Evolutionary conservation across 2,113 vertebrate genomes (phyloP).

Genomic region (Falcunculus frontatus): DNA sequence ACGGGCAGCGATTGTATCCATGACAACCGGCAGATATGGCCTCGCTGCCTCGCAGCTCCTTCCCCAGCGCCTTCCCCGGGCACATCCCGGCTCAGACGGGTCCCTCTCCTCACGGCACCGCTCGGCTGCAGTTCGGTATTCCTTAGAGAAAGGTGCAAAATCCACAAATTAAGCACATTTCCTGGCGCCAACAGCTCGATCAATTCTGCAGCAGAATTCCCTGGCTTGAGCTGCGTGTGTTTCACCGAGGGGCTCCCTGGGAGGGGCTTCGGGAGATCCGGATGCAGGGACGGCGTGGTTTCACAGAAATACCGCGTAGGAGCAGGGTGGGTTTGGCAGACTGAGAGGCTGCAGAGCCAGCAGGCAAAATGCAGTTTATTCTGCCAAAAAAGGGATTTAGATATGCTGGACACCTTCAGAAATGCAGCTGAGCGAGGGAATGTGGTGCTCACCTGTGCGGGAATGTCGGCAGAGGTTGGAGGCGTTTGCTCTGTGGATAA

Average conservation of each 20-base stretch:
- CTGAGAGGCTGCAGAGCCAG: neutral
- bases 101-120: neutral
- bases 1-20: constrained; percentile 39
- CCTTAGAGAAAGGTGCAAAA: neutral
- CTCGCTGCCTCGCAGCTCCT: neutral
- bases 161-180: rapidly evolving
- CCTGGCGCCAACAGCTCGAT: neutral
- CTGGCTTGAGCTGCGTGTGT: neutral
- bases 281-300: rapidly evolving
- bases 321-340: neutral
- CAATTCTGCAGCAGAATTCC: neutral
- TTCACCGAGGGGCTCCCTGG: neutral
- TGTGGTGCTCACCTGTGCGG: neutral
- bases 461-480: rapidly evolving
- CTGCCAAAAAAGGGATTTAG: neutral
- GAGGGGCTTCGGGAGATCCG: neutral
- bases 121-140: neutral
- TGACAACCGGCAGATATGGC: constrained; percentile 39
- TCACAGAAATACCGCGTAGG: rapidly evolving
- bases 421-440: neutral
- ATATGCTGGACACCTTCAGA: neutral
- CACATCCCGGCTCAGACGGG: neutral
- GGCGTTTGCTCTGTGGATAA: neutral
- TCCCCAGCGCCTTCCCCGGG: neutral
- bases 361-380: neutral